phyloP scores from a whole-genome alignment of 2,888 invertebrate species.

The Tethea ocularis region DNA sequence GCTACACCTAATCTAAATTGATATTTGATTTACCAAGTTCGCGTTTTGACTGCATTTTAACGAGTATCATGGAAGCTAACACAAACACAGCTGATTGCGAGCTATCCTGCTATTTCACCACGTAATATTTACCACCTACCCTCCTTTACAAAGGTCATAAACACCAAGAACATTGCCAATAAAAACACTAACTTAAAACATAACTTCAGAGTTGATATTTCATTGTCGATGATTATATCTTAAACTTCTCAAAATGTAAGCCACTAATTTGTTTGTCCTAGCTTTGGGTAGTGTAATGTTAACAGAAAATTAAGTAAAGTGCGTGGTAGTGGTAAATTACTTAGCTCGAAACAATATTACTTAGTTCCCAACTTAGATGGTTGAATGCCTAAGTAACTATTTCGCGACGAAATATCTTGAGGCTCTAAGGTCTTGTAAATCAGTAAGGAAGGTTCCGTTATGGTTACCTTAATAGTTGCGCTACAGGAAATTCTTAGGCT shows the following conservation, averaged over 20 bases:
- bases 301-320: conserved; percentile 12
- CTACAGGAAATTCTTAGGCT: background rate
- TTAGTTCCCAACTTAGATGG: background rate
- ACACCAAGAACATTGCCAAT: background rate
- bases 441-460: background rate
- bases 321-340: conserved; percentile 4
- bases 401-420: background rate
- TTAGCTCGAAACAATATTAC: conserved; percentile 2
- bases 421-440: background rate
- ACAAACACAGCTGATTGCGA: conserved; percentile 7
- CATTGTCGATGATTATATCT: background rate
- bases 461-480: background rate
- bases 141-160: background rate
- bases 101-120: background rate
- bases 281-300: conserved; percentile 7
- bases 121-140: background rate
- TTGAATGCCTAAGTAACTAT: conserved; percentile 1
- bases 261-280: conserved; percentile 6
- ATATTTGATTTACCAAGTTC: background rate
- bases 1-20: background rate
- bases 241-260: background rate
- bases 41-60: conserved; percentile 1
- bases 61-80: background rate
- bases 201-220: background rate
- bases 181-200: background rate